Base-by-base conservation (phyloP, 1,140 invertebrate species). In the Magallana gigas region DNA sequence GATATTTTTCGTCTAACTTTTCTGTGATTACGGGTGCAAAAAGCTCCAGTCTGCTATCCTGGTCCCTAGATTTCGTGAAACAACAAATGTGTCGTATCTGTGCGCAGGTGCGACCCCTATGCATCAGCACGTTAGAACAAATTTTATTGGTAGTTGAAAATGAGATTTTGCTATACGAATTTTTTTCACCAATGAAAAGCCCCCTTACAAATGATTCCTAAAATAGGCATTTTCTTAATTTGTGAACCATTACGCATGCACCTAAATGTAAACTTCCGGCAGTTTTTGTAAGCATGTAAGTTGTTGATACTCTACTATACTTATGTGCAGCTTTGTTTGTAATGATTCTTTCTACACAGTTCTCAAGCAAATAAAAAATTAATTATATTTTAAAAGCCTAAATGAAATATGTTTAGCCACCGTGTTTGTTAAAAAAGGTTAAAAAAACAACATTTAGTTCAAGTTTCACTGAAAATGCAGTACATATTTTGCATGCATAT, bases 11-110 rank as follows among this genome's bases (percentile, higher is more conserved):
- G 9, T 76, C 23, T 29, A 11, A 76, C 68, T 76, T 76, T 76
- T 76, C 68, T 76, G 68, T 76, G 68, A 76, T 76, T 36, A 76
- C 68, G 68, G 68, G 23, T 76, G 36, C 68, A 36, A 76, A 76
- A 76, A 36, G 23, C 68, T 76, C 68, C 81, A 59, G 68, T 85
- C 83, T 85, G 83, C 81, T 85, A 76, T 56, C 36, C 81, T 71
- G 88, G 91, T 87, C 84, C 91, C 92, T 89, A 88, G 91, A 92
- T 92, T 89, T 90, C 84, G 62, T 64, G 88, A 64, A 86, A 89
- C 89, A 91, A 91, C 88, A 91, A 90, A 90, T 87, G 71, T 83
- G 29, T 64, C 81, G 84, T 64, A 56, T 68, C 62, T 83, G 6
- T 89, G 58, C 85, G 90, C 91, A 91, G 91, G 91, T 90, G 90